Evolutionary conservation across 2,888 invertebrate genomes (phyloP).

Genomic region (Pyrochroa serraticornis): DNA sequence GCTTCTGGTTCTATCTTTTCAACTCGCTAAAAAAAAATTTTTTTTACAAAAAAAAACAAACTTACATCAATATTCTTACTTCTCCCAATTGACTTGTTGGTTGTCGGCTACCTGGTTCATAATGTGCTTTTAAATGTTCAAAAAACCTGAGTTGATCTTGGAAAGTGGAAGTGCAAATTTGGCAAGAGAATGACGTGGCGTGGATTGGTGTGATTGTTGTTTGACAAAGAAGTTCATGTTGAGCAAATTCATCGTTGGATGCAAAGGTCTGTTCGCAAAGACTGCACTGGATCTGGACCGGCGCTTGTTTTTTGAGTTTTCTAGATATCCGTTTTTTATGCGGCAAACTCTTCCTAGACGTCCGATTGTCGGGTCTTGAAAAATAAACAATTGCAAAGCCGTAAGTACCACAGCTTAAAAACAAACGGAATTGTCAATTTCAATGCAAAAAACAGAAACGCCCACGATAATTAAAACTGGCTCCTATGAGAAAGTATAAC

Average conservation of each 20-base stretch:
- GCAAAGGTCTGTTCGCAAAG: constrained; percentile 59
- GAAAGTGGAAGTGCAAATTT: constrained; percentile 78
- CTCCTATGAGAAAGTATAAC: too few relatives aligned
- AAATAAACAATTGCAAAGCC: neutral
- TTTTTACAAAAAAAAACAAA: too few relatives aligned
- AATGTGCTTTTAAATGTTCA: constrained; percentile 82
- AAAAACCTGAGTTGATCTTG: constrained; percentile 83
- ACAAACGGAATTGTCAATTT: neutral
- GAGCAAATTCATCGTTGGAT: constrained; percentile 55
- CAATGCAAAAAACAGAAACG: neutral
- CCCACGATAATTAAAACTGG: neutral
- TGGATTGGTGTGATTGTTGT: constrained; percentile 55
- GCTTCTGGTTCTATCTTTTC: constrained; percentile 12
- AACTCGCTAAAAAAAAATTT: too few relatives aligned
- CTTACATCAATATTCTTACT: too few relatives aligned
- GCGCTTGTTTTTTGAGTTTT: constrained; percentile 67
- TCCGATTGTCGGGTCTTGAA: constrained; percentile 49
- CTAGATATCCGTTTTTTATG: constrained; percentile 86
- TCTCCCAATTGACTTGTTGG: neutral
- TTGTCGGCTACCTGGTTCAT: constrained; percentile 64
- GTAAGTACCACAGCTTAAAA: too few relatives aligned
- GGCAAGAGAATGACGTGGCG: constrained; percentile 69
- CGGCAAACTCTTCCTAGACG: constrained; percentile 73
- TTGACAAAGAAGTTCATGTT: constrained; percentile 60
- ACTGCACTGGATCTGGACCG: constrained; percentile 56